Evolutionary conservation across 2,888 invertebrate genomes (phyloP).

Genomic region (Chloroclysta siterata): DNA sequence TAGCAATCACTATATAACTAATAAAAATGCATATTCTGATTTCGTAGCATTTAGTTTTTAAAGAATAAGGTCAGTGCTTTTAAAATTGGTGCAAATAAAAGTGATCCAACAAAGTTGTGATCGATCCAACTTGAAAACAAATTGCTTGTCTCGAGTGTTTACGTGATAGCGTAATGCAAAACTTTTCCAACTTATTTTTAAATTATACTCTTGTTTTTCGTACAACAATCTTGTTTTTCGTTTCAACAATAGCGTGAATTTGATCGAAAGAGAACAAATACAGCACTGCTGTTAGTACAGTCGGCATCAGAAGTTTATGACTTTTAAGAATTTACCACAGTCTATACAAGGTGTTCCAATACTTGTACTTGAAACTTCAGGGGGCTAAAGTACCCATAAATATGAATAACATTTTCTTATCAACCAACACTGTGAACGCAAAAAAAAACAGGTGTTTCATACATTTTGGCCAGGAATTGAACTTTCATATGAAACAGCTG

Average conservation of each 20-base stretch:
- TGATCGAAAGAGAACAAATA: constrained; percentile 11
- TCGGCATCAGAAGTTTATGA: neutral
- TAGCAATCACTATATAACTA: no score
- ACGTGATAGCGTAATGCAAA: constrained; percentile 10
- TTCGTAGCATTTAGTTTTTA: no score
- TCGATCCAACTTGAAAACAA: constrained; percentile 18
- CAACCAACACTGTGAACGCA: no score
- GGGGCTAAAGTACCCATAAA: no score
- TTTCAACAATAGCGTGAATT: constrained; percentile 7
- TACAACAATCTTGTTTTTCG: neutral
- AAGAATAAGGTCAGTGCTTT: neutral
- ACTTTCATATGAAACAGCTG: no score
- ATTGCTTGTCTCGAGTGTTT: constrained; percentile 9
- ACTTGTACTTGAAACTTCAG: no score
- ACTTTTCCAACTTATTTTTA: constrained; percentile 13
- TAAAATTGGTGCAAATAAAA: neutral
- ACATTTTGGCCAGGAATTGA: no score
- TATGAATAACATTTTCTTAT: no score
- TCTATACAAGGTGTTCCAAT: no score
- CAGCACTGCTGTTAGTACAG: neutral
- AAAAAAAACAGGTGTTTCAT: no score
- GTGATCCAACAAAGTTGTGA: constrained; percentile 7
- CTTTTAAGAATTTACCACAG: neutral
- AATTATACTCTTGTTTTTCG: constrained; percentile 10
- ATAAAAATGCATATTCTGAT: no score